Evolutionary conservation across 2,113 vertebrate species (phyloP).

Genomic region (Salminus brasiliensis): DNA sequence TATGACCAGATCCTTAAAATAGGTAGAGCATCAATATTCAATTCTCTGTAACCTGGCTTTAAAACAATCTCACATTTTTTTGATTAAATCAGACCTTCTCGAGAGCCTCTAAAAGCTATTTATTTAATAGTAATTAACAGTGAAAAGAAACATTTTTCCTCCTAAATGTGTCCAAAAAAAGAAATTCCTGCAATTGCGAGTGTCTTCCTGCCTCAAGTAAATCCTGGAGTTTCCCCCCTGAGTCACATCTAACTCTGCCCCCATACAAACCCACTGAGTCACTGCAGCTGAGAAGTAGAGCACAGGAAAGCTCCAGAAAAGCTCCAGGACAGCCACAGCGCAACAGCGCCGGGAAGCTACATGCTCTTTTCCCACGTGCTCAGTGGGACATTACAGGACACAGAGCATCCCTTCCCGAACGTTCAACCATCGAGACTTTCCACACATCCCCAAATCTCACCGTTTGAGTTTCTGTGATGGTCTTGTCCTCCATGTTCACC

Average conservation of each 20-base stretch:
- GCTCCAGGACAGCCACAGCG: slow-evolving; percentile 2
- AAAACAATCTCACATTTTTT: too few relatives aligned
- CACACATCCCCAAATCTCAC: slow-evolving; percentile 69
- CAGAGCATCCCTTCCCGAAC: background rate
- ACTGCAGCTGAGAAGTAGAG: slow-evolving; percentile 5
- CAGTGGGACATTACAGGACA: background rate
- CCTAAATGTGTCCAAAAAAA: slow-evolving; percentile 9
- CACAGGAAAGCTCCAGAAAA: slow-evolving; percentile 2
- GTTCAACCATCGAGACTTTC: slow-evolving; percentile 16
- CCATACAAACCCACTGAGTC: slow-evolving; percentile 35
- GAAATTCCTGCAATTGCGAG: slow-evolving; percentile 34
- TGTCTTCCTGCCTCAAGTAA: slow-evolving; percentile 35
- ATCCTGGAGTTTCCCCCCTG: slow-evolving; percentile 53
- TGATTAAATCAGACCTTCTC: too few relatives aligned
- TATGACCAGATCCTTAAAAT: too few relatives aligned
- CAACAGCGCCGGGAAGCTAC: slow-evolving; percentile 19
- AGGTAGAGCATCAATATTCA: too few relatives aligned
- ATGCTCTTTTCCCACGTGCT: background rate
- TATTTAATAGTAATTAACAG: background rate
- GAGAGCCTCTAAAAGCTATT: background rate
- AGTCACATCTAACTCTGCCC: slow-evolving; percentile 37
- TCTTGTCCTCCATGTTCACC: slow-evolving; percentile 73
- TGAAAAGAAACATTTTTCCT: slow-evolving; percentile 3
- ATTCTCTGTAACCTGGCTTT: too few relatives aligned
- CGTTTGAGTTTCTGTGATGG: slow-evolving; percentile 69